Evolutionary conservation across 2,797 vertebrate species (phyloP).

Genomic region (Chelon auratus): DNA sequence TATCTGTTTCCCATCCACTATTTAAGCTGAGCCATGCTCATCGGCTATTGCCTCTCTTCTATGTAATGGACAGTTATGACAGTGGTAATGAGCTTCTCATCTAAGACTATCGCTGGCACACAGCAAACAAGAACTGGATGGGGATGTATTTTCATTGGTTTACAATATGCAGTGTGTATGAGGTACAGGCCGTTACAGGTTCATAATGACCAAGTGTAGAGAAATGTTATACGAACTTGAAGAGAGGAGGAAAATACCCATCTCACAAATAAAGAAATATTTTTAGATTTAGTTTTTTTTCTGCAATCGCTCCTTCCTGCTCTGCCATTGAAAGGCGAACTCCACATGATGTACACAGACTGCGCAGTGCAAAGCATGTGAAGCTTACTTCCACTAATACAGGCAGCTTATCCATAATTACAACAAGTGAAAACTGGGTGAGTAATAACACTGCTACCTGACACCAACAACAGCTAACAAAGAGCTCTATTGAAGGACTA

Average conservation of each 20-base stretch:
- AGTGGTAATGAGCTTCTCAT: too few relatives aligned
- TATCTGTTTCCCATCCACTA: too few relatives aligned
- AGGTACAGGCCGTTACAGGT: too few relatives aligned
- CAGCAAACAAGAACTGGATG: too few relatives aligned
- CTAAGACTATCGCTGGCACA: too few relatives aligned
- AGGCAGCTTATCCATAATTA: constrained; percentile 24
- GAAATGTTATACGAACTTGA: not conserved
- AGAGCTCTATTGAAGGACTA: constrained; percentile 2
- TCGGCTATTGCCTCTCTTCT: too few relatives aligned
- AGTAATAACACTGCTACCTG: constrained; percentile 12
- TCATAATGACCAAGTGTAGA: not conserved
- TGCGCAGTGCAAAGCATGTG: constrained; percentile 1
- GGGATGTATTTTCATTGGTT: too few relatives aligned
- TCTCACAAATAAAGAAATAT: not conserved
- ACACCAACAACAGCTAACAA: constrained; percentile 24
- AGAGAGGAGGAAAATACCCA: not conserved
- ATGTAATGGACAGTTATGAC: too few relatives aligned
- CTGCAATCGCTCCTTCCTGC: not conserved
- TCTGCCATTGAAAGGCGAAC: not conserved
- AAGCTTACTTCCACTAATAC: constrained; percentile 33
- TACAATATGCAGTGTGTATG: not conserved
- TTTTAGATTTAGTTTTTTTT: not conserved
- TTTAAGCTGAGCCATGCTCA: too few relatives aligned
- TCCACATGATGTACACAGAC: not conserved
- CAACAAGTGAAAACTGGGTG: constrained; percentile 11